phyloP scores from a whole-genome alignment of 1,140 invertebrate genomes.

The Oedothorax gibbosus region DNA sequence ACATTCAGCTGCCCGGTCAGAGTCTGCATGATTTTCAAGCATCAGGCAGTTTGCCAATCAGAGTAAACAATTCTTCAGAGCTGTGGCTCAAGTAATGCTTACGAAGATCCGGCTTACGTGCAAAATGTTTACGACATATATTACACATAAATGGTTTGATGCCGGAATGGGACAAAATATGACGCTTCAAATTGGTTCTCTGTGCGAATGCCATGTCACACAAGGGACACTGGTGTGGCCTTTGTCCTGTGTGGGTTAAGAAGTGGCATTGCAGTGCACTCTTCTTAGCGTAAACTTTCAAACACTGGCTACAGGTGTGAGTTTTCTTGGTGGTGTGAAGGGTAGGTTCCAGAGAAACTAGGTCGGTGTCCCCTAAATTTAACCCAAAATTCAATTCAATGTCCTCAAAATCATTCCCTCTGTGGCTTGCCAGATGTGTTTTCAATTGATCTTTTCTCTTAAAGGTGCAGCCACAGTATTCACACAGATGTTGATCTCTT shows the following conservation, averaged over 20 bases:
- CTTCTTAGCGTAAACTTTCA: constrained; percentile 16
- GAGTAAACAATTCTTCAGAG: neutral
- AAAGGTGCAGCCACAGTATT: constrained; percentile 28
- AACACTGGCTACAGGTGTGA: constrained; percentile 22
- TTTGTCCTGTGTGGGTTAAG: constrained; percentile 85
- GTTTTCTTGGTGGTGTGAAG: constrained; percentile 24
- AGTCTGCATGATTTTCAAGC: too few relatives aligned
- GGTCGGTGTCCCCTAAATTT: neutral
- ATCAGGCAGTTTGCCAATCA: too few relatives aligned
- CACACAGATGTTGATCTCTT: neutral
- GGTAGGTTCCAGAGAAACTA: constrained; percentile 7
- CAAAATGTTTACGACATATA: constrained; percentile 88
- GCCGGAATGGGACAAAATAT: constrained; percentile 94
- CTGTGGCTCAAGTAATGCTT: constrained; percentile 35
- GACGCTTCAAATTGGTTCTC: constrained; percentile 92
- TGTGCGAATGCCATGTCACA: constrained; percentile 75
- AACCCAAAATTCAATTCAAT: neutral
- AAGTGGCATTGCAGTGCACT: constrained; percentile 73
- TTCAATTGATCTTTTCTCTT: constrained; percentile 17
- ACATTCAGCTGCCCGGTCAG: too few relatives aligned
- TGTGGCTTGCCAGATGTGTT: constrained; percentile 27
- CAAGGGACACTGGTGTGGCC: constrained; percentile 72
- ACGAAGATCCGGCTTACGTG: constrained; percentile 8
- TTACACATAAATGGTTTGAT: constrained; percentile 92
- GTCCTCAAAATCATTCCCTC: constrained; percentile 1